Base-by-base conservation (phyloP, 2,797 vertebrate species). In the Brotula barbata region DNA sequence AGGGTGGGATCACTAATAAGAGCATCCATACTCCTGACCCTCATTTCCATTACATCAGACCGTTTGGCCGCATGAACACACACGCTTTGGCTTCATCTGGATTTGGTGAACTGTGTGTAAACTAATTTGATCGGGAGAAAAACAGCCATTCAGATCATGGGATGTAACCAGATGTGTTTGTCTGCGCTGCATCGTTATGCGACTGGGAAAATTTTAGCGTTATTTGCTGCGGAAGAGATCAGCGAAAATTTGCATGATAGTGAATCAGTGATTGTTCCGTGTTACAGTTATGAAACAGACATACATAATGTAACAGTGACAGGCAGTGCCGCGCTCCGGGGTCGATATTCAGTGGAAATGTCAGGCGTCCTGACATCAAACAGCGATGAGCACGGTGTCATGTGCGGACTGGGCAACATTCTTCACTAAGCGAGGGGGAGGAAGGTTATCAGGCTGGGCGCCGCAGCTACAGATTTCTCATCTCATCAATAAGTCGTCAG, bases 401-500 rank as follows among this genome's bases (percentile, higher is more conserved):
- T 36, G 55, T 39, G 54, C 22, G 61, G 55, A 52, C 15, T 14
- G 42, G 54, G 61, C 53, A 3, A 46, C 67, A 77, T 78, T 82
- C 59, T 73, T 74, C 75, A 71, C 67, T 82, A 78, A 87, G 56
- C 59, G 73, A 79, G 73, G 73, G 62, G 87, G 84, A 70, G 69
- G 77, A 56, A 82, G 71, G 71, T 73, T 76, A 81, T 80, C 72
- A 50, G 64, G 43, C 69, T 37, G 39, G 10, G 36, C 15, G 40
- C 28, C 9, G 17, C 39, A 55, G 62, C 62, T 16, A 51, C 47
- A 89, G 73, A 80, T 80, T 86, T 82, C 78, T 71, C 68, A 48
- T 80, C 85, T 85, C 80, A 84, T 87, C 85, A 85, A 89, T 88
- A 87, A 73, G 73, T 85, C 59, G 23, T 80, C 82, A 58, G 70